Conservation (phyloP, 2,888 invertebrate genomes). For the Hypercompe scribonia region DNA sequence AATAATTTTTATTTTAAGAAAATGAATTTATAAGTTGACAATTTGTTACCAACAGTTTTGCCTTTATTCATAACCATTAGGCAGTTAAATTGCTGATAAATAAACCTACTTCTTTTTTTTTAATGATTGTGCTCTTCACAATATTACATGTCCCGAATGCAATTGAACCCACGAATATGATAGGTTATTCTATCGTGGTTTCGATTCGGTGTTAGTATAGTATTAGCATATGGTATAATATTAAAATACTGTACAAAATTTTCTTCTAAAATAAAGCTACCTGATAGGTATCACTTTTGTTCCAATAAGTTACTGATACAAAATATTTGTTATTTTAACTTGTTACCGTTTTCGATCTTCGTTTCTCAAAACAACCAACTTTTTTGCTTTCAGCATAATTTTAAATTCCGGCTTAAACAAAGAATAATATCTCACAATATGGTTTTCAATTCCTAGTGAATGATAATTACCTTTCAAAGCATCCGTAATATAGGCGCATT, state of each 20-base stretch:
- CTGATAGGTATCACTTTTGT: not conserved
- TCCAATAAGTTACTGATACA: not conserved
- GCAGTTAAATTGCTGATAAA: too few species aligned
- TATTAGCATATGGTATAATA: too few species aligned
- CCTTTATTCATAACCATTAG: not conserved
- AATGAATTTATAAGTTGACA: too few species aligned
- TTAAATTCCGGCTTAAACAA: constrained; percentile 19
- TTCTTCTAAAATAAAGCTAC: not conserved
- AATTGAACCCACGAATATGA: not conserved
- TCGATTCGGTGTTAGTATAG: too few species aligned
- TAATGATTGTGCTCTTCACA: too few species aligned
- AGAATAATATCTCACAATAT: constrained; percentile 36
- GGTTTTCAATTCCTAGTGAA: constrained; percentile 51
- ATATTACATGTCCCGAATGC: not conserved
- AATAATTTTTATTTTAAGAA: not conserved
- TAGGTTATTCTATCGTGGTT: too few species aligned
- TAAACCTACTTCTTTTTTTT: too few species aligned
- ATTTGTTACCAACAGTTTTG: not conserved
- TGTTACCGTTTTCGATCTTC: not conserved
- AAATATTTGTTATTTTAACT: not conserved
- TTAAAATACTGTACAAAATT: not conserved
- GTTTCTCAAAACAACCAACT: not conserved
- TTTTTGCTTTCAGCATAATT: not conserved
- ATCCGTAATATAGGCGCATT: constrained; percentile 55
- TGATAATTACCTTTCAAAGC: constrained; percentile 54